Evolutionary conservation across 1,140 invertebrate genomes (phyloP).

Genomic region (Trichonephila clavipes): DNA sequence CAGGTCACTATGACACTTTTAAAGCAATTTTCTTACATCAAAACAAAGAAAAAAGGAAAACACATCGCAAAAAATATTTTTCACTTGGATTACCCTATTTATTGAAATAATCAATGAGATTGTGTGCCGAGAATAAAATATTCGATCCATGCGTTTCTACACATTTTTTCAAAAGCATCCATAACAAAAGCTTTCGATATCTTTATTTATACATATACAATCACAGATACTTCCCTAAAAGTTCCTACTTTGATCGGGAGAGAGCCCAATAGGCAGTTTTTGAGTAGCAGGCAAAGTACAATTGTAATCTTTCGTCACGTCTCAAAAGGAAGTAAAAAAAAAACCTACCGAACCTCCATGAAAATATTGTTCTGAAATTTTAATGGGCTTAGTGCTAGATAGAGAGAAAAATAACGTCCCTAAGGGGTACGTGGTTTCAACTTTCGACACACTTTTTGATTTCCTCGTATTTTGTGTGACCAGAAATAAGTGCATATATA

Average conservation of each 20-base stretch:
- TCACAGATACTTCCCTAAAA: background rate
- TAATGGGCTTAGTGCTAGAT: background rate
- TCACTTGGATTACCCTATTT: too few species aligned
- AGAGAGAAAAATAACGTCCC: background rate
- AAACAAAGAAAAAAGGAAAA: too few species aligned
- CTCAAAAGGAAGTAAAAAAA: background rate
- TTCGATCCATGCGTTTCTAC: too few species aligned
- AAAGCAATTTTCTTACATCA: too few species aligned
- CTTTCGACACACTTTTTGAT: too few species aligned
- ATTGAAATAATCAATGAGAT: too few species aligned
- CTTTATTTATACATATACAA: background rate
- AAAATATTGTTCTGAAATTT: slow-evolving; percentile 24
- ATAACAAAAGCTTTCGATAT: background rate
- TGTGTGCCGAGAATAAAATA: too few species aligned
- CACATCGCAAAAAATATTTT: too few species aligned
- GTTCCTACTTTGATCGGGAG: too few species aligned
- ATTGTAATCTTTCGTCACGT: background rate
- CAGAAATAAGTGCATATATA: background rate
- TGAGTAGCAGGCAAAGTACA: background rate
- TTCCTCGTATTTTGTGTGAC: too few species aligned
- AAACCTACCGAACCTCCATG: background rate
- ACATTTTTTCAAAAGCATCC: too few species aligned
- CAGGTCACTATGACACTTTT: too few species aligned
- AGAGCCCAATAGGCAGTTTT: background rate
- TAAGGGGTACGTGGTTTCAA: background rate